These are phyloP conservation scores for Narcine bancroftii DNA, from an alignment of 2,113 vertebrate species.

Conservation along the genomic window DNA sequence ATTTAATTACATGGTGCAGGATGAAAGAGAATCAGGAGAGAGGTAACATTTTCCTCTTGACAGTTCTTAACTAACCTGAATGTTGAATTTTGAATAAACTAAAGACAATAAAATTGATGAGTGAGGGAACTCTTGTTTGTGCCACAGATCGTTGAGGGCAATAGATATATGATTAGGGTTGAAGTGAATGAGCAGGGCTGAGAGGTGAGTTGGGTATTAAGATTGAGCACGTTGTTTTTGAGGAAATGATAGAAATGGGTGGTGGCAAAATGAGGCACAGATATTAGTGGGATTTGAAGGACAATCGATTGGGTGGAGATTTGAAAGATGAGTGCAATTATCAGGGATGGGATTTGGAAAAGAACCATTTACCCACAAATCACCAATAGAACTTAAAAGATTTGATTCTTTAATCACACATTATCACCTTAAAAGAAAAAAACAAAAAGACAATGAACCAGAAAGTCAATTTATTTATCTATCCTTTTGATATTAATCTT, in stretches of 20 bases:
- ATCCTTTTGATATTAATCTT: no score
- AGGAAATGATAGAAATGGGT: background rate
- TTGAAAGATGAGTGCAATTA: background rate
- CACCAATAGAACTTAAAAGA: background rate
- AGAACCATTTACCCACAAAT: background rate
- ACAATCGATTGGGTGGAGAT: no score
- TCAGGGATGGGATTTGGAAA: background rate
- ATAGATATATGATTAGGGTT: background rate
- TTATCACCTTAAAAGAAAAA: background rate
- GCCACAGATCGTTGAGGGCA: background rate
- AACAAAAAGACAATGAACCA: background rate
- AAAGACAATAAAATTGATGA: background rate
- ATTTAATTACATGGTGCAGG: background rate
- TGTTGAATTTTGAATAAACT: background rate
- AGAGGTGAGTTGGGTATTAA: background rate
- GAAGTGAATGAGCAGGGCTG: background rate
- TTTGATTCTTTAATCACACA: no score
- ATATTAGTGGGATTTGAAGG: background rate
- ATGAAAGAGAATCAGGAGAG: background rate
- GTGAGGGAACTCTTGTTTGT: background rate
- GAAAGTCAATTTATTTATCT: no score
- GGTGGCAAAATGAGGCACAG: background rate
- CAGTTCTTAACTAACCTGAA: background rate
- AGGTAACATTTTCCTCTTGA: background rate
- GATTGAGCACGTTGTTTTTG: background rate